Evolutionary conservation across 2,113 vertebrate genomes (phyloP).

Genomic region (Zosterops pallidus): DNA sequence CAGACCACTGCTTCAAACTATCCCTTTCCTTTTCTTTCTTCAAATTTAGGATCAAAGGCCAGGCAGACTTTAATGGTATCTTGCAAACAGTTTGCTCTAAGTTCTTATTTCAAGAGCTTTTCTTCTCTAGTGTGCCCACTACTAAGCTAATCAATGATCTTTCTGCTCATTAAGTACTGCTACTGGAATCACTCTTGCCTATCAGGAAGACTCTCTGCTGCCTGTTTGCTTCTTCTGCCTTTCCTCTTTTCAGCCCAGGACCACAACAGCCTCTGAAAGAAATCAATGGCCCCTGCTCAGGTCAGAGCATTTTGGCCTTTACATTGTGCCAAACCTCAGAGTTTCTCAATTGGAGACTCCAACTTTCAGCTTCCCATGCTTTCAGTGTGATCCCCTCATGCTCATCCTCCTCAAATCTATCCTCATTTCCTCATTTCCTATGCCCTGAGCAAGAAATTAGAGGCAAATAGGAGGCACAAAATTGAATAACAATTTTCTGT

Average conservation of each 20-base stretch:
- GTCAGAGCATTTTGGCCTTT: not conserved
- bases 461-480: not conserved
- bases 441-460: not conserved
- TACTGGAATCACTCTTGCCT: not conserved
- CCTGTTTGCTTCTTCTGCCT: not conserved
- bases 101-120: not conserved
- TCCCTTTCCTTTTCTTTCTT: not conserved
- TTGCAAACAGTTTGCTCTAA: not conserved
- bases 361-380: fast-evolving
- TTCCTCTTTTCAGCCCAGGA: not conserved
- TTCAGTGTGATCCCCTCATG: not conserved
- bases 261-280: not conserved
- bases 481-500: not conserved
- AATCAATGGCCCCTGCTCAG: not conserved
- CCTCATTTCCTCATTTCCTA: not conserved
- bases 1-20: not conserved
- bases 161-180: not conserved
- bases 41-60: not conserved
- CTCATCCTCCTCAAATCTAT: not conserved
- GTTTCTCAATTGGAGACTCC: not conserved
- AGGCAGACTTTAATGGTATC: not conserved
- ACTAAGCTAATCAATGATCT: not conserved
- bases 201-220: not conserved
- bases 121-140: not conserved
- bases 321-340: not conserved